Evolutionary conservation across 2,888 invertebrate species (phyloP).

Genomic region (Lissonota sp.): DNA sequence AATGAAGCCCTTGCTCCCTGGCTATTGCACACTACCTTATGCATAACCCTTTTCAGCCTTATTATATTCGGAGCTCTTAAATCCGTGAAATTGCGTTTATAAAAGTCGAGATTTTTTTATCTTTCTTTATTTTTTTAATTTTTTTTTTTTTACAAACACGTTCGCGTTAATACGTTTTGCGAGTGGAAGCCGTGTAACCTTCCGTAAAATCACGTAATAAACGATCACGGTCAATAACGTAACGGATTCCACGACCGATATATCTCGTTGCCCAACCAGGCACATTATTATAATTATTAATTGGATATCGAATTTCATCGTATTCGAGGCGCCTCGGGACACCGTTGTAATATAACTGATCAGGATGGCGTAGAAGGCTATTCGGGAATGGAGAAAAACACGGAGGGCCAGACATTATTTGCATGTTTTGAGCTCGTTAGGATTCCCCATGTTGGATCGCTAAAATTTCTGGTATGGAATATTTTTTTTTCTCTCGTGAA

Average conservation of each 20-base stretch:
- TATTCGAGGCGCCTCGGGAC: conserved; percentile 25
- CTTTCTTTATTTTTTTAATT: neutral
- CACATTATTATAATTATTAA: conserved; percentile 60
- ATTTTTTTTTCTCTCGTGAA: no score
- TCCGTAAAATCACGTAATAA: conserved; percentile 65
- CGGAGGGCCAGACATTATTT: neutral
- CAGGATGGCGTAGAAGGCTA: no score
- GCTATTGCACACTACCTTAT: no score
- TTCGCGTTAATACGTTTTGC: conserved; percentile 13
- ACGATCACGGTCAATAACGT: conserved; percentile 64
- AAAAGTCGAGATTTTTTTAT: conserved; percentile 40
- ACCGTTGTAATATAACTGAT: neutral
- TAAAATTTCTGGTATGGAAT: no score
- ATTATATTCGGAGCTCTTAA: conserved; percentile 38
- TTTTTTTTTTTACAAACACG: no score
- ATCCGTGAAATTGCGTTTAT: conserved; percentile 32
- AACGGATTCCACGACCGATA: conserved; percentile 56
- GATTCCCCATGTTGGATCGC: no score
- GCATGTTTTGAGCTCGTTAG: neutral
- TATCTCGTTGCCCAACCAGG: conserved; percentile 33
- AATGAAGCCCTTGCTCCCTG: conserved; percentile 43
- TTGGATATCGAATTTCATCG: conserved; percentile 57
- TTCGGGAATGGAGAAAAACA: neutral
- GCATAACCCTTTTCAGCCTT: conserved; percentile 5
- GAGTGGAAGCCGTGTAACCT: conserved; percentile 56